phyloP scores from a whole-genome alignment of 2,797 vertebrate genomes.

The Chrysolophus pictus region DNA sequence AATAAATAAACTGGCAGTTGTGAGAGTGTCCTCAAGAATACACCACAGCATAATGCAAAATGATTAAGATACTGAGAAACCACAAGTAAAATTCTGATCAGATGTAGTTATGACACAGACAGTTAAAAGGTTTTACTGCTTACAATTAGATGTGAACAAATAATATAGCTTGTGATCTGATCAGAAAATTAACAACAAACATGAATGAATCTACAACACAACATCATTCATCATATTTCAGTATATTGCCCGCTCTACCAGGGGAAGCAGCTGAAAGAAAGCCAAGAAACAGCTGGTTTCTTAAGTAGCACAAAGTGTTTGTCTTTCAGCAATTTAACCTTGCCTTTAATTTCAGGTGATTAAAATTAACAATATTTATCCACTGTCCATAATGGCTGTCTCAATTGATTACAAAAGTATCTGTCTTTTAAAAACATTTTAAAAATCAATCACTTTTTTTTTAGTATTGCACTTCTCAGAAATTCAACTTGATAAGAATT shows the following conservation, averaged over 20 bases:
- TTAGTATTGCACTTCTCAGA: neutral
- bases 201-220: neutral
- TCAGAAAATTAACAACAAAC: neutral
- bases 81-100: neutral
- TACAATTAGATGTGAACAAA: rapidly evolving
- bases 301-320: neutral
- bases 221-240: too few species aligned
- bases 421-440: neutral
- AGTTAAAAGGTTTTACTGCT: neutral
- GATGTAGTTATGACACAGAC: neutral
- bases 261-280: neutral
- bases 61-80: neutral
- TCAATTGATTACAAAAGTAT: neutral
- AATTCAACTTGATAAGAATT: neutral
- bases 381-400: neutral
- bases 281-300: neutral
- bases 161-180: rapidly evolving
- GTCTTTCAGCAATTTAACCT: neutral
- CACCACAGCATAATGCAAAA: neutral
- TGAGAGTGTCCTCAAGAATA: neutral
- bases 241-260: rapidly evolving
- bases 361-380: neutral
- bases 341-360: neutral
- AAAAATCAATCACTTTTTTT: neutral
- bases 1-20: neutral